Evolutionary conservation across 2,888 invertebrate genomes (phyloP), one percentile per base, ranked within the genome.

Genomic region (Apodemia zela): DNA sequence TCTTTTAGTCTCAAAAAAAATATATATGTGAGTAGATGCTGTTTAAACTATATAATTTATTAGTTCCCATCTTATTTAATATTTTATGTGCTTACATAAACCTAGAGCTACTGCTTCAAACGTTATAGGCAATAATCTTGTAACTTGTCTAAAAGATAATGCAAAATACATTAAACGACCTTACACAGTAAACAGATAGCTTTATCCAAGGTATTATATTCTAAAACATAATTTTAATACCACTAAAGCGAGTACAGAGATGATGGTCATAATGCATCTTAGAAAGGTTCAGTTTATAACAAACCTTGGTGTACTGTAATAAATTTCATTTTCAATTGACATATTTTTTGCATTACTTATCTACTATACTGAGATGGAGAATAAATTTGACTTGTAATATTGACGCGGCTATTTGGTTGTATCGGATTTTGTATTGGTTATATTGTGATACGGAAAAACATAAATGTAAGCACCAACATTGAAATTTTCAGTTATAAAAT

Each of bases 201-300:
- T 61, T 67, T 71, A 71, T 71, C 67, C 63, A n/a, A 38, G 10
- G 59, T 60, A 59, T 63, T 68, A 69, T 61, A 67, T 68, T 67
- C 63, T 65, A 61, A 42, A 64, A 59, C 61, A 62, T 63, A 60
- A 67, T 21, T 61, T 65, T 65, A 61, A 63, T 62, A 67, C 65
- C 64, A 63, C 38, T 51, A 51, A 51, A 51, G 51, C 51, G 51
- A 51, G 6, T 51, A 51, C 11, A 21, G 21, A 51, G 51, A 18
- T 51, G 51, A 51, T 51, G 51, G 51, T 51, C 51, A 51, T 51
- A 51, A 51, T 51, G 51, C 25, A 51, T 51, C 21, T 21, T 13
- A 51, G 51, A 21, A 13, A 13, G 21, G 5, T 5, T 13, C 51
- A 21, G 18, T 51, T 18, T 51, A 51, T 18, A 21, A 51, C 8